Conservation (phyloP, 2,113 vertebrate species). For the Naja naja region DNA sequence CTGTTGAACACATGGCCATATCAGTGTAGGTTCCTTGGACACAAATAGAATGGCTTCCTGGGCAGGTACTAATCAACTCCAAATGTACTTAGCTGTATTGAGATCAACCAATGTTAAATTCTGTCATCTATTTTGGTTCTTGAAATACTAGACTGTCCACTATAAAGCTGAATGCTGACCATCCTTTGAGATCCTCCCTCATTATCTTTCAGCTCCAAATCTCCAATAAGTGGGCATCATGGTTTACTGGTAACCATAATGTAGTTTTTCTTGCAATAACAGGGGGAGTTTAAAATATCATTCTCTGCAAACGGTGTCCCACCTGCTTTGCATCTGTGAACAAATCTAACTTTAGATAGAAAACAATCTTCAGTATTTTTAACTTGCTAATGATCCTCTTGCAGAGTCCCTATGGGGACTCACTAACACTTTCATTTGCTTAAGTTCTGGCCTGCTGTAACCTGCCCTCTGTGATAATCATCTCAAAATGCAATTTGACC, state of each 20-base stretch:
- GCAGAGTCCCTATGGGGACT: not conserved
- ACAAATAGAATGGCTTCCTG: not conserved
- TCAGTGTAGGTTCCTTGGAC: not conserved
- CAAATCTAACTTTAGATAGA: accelerated
- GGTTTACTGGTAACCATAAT: not conserved
- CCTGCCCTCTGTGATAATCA: not conserved
- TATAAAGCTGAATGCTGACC: not conserved
- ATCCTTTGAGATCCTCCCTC: not conserved
- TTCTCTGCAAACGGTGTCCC: not conserved
- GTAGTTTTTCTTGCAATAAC: not conserved
- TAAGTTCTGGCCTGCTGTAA: accelerated
- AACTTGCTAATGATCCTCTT: not conserved
- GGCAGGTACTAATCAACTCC: not conserved
- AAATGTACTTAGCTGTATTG: not conserved
- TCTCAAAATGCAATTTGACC: not conserved
- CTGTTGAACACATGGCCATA: not conserved
- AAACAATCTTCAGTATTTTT: not conserved
- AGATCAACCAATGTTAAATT: not conserved
- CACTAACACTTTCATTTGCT: not conserved
- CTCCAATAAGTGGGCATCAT: not conserved
- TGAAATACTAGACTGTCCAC: not conserved
- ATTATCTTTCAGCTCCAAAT: not conserved
- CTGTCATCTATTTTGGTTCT: not conserved
- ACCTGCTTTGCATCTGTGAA: not conserved
- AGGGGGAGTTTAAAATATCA: not conserved